Evolutionary conservation across 1,140 invertebrate species (phyloP).

Genomic region (Protaetia brevitarsis): DNA sequence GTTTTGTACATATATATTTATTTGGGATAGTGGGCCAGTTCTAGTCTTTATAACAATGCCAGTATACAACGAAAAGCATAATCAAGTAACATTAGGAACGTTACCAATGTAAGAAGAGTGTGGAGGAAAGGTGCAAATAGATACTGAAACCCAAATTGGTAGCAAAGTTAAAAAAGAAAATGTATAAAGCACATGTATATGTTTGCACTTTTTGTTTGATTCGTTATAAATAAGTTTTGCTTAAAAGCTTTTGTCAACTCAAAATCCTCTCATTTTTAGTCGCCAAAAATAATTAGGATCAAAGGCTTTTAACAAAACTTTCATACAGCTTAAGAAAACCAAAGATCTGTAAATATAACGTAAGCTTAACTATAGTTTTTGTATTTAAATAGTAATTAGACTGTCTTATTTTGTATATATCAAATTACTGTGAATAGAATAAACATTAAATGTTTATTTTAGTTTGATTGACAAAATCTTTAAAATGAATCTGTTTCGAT

Average conservation of each 20-base stretch:
- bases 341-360: constrained; percentile 37
- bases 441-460: constrained; percentile 1
- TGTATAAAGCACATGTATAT: constrained; percentile 24
- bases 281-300: not conserved
- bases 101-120: not conserved
- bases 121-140: constrained; percentile 21
- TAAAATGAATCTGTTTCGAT: not conserved
- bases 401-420: not conserved
- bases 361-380: constrained; percentile 16
- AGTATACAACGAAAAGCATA: not conserved
- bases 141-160: constrained; percentile 15
- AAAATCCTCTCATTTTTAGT: not conserved
- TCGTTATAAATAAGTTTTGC: constrained; percentile 37
- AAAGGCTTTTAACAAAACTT: constrained; percentile 43
- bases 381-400: not conserved
- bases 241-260: constrained; percentile 31
- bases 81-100: not conserved
- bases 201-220: constrained; percentile 32
- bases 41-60: constrained; percentile 26
- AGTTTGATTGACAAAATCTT: not conserved
- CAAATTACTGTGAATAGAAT: not conserved
- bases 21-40: constrained; percentile 29
- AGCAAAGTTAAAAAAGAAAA: constrained; percentile 1
- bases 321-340: constrained; percentile 46
- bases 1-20: constrained; percentile 19